A percentile compares a stretch with the other conserved stretches of the same genome.
Evolutionary conservation across 2,888 invertebrate genomes (phyloP).

Genomic region (Apodemia hepburni): DNA sequence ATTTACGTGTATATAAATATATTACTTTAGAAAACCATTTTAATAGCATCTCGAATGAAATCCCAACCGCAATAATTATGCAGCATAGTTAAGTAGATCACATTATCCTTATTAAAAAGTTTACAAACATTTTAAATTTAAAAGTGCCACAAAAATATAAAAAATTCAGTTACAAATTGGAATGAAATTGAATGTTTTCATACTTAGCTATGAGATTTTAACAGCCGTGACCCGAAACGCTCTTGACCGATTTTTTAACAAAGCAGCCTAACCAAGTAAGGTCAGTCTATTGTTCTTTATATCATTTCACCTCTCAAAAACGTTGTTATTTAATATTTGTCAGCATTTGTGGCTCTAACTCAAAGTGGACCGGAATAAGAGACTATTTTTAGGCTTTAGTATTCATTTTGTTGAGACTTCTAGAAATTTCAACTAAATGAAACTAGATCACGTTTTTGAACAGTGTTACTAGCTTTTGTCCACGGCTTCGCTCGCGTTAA

Average conservation of each 20-base stretch:
- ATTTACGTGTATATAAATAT: too few species aligned
- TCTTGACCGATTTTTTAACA: constrained; percentile 21
- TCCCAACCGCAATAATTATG: neutral
- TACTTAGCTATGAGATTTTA: constrained; percentile 13
- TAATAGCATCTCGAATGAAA: neutral
- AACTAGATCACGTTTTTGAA: too few species aligned
- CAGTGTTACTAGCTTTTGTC: too few species aligned
- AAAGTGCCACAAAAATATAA: neutral
- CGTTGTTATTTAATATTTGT: constrained; percentile 12
- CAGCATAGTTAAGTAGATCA: neutral
- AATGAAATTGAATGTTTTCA: constrained; percentile 15
- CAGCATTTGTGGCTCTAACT: constrained; percentile 5
- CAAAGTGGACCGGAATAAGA: neutral
- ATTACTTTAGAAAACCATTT: neutral
- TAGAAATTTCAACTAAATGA: too few species aligned
- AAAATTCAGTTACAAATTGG: constrained; percentile 11
- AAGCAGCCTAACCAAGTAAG: constrained; percentile 13
- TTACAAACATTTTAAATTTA: neutral
- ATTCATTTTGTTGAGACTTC: too few species aligned
- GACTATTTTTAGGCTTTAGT: neutral
- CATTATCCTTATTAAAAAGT: neutral
- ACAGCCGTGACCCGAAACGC: constrained; percentile 16
- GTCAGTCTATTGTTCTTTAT: constrained; percentile 19
- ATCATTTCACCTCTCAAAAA: constrained; percentile 17
- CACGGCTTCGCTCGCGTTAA: too few species aligned